These are phyloP conservation scores for Cyanistes caeruleus DNA, from an alignment of 2,113 vertebrate genomes.

Conservation along the genomic window DNA sequence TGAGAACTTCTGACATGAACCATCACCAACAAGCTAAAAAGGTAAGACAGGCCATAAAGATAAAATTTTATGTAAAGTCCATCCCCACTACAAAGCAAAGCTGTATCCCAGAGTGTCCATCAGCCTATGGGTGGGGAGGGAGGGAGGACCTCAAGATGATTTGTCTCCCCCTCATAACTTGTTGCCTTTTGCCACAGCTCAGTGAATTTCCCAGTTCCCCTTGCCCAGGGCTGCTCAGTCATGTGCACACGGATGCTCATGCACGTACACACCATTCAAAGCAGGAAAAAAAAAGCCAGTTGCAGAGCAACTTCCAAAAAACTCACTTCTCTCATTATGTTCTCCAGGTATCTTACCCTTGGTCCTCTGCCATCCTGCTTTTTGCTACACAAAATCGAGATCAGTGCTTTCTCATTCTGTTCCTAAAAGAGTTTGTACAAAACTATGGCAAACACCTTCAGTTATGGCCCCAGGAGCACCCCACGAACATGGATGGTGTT, in stretches of 20 bases:
- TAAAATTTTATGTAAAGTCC: neutral
- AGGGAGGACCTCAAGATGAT: neutral
- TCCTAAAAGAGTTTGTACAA: neutral
- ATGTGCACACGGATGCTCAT: accelerated
- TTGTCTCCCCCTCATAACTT: neutral
- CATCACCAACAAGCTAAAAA: neutral
- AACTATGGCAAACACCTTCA: neutral
- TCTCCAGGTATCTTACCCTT: neutral
- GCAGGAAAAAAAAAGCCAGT: neutral
- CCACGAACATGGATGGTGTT: accelerated
- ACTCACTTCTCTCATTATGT: neutral
- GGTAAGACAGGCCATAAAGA: neutral
- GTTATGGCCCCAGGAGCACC: neutral
- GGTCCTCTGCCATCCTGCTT: neutral
- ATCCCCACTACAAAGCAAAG: neutral
- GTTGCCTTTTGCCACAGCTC: neutral
- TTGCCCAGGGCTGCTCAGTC: neutral
- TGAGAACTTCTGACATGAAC: neutral
- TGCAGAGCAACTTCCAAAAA: neutral
- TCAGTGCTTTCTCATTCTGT: neutral
- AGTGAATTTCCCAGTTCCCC: neutral
- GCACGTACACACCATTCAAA: neutral
- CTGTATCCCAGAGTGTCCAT: neutral
- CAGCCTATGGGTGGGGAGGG: neutral
- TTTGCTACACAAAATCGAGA: neutral